A percentile compares a stretch with the other conserved stretches of the same genome.
phyloP scores from a whole-genome alignment of 2,113 vertebrate genomes.

The Seriola dumerili region DNA sequence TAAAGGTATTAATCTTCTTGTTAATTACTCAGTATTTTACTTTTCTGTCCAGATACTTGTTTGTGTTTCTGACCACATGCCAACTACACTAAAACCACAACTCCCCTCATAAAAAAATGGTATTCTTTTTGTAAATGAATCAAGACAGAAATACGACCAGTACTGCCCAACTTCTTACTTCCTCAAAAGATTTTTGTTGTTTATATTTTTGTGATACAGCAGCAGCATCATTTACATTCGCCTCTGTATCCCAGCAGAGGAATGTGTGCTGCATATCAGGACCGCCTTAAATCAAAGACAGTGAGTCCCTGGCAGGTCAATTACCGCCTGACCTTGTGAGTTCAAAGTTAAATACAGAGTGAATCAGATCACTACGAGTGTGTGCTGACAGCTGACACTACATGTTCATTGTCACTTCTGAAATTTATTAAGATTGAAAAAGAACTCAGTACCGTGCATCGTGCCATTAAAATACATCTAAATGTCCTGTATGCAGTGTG shows the following conservation, averaged over 20 bases:
- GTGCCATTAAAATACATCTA: neutral
- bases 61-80: too few relatives aligned
- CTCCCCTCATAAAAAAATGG: too few relatives aligned
- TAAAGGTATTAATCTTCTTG: too few relatives aligned
- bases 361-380: slow-evolving; percentile 32
- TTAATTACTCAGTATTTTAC: too few relatives aligned
- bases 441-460: neutral
- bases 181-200: neutral
- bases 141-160: too few relatives aligned
- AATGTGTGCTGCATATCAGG: slow-evolving; percentile 30
- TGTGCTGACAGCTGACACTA: slow-evolving; percentile 22
- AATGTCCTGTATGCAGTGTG: neutral
- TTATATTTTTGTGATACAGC: neutral
- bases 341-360: slow-evolving; percentile 50
- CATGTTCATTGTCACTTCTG: neutral
- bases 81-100: too few relatives aligned
- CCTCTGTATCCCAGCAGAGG: slow-evolving; percentile 28
- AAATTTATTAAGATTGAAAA: slow-evolving; percentile 2
- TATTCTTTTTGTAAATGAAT: too few relatives aligned
- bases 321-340: slow-evolving; percentile 67
- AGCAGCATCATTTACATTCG: slow-evolving; percentile 30
- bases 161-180: too few relatives aligned
- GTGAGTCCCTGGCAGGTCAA: slow-evolving; percentile 68
- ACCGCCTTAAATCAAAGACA: slow-evolving; percentile 57
- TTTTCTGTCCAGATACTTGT: too few relatives aligned